Conservation (phyloP, 2,797 vertebrate species). For the Denticeps clupeoides region DNA sequence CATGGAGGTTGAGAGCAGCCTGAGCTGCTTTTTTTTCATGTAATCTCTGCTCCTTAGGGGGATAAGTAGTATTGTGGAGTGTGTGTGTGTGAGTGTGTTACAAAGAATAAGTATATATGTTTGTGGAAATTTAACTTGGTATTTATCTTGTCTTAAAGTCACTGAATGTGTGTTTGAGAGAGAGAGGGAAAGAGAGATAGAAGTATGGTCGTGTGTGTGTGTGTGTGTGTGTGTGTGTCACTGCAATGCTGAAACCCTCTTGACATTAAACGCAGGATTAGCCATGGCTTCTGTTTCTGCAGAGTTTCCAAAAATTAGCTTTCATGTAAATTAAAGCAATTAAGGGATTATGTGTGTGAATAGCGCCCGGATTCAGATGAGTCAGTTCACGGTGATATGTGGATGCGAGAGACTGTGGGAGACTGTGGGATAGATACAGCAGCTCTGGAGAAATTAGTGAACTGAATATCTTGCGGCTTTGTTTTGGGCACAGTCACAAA, state of each 20-base stretch:
- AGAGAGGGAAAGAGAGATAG: too few relatives aligned
- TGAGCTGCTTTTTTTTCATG: neutral
- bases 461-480: too few relatives aligned
- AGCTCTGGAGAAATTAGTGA: too few relatives aligned
- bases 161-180: slow-evolving; percentile 10
- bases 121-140: neutral
- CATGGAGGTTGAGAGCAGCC: neutral
- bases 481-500: neutral
- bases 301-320: slow-evolving; percentile 27
- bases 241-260: slow-evolving; percentile 20
- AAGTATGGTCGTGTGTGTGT: neutral
- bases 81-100: too few relatives aligned
- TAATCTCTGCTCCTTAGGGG: too few relatives aligned
- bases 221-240: slow-evolving; percentile 6
- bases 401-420: slow-evolving; percentile 6
- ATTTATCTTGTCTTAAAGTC: slow-evolving; percentile 5
- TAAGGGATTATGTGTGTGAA: slow-evolving; percentile 49
- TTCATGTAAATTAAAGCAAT: slow-evolving; percentile 56
- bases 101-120: neutral
- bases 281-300: slow-evolving; percentile 15
- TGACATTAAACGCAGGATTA: slow-evolving; percentile 35
- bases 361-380: slow-evolving; percentile 41
- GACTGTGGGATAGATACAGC: neutral
- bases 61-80: neutral
- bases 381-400: slow-evolving; percentile 24